Conservation (phyloP, 2,888 invertebrate genomes). For the Seladonia tumulorum region DNA sequence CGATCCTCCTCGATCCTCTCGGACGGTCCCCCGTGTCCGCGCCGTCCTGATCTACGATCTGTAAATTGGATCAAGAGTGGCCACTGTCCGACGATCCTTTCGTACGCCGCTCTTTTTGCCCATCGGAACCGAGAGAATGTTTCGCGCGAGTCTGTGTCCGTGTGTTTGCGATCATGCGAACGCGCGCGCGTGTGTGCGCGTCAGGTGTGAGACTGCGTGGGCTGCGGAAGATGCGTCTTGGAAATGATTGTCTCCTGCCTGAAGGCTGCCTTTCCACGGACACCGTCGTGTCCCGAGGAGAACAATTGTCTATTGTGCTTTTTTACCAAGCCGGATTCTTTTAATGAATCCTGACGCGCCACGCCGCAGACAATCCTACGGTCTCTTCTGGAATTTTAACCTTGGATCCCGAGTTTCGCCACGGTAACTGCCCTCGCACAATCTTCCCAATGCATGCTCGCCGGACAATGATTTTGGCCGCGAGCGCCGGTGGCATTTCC, state of each 20-base stretch:
- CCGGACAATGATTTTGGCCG: background rate
- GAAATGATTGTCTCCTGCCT: constrained; percentile 48
- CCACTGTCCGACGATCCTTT: constrained; percentile 16
- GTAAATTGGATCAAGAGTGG: constrained; percentile 45
- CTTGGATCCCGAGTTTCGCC: constrained; percentile 1
- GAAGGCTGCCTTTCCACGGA: constrained; percentile 31
- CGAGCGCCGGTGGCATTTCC: background rate
- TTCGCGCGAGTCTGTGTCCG: constrained; percentile 3
- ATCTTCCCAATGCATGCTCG: background rate
- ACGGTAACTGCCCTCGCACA: background rate
- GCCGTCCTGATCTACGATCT: constrained; percentile 31
- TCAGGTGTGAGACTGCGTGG: constrained; percentile 53
- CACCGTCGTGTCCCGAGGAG: constrained; percentile 20
- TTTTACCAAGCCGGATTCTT: constrained; percentile 19
- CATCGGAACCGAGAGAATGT: background rate
- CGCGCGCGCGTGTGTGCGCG: constrained; percentile 22
- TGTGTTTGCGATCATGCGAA: constrained; percentile 16
- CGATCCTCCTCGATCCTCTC: background rate
- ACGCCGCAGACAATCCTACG: background rate
- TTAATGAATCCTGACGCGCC: constrained; percentile 37
- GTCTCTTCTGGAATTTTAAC: constrained; percentile 21
- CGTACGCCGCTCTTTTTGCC: constrained; percentile 16
- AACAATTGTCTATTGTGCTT: constrained; percentile 53
- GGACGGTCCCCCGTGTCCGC: background rate
- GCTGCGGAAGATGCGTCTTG: constrained; percentile 48